phyloP scores from a whole-genome alignment of 2,797 vertebrate genomes.

The Fringilla coelebs region DNA sequence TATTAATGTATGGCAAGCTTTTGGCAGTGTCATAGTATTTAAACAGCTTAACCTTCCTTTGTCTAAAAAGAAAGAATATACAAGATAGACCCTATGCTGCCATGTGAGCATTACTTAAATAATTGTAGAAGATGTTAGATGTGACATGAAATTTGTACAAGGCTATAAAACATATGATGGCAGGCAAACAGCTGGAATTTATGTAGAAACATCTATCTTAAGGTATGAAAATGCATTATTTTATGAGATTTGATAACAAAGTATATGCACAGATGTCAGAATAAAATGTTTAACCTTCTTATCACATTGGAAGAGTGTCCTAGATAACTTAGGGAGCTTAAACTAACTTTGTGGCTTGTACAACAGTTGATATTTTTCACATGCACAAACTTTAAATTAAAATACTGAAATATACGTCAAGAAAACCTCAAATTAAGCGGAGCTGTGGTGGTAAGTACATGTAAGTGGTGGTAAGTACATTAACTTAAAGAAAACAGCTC shows the following conservation, averaged over 20 bases:
- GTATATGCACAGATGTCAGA: background rate
- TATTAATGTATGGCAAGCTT: background rate
- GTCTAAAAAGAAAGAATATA: background rate
- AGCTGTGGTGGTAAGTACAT: background rate
- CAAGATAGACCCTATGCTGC: background rate
- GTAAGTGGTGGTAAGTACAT: background rate
- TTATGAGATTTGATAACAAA: background rate
- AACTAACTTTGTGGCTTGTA: background rate
- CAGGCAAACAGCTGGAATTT: background rate
- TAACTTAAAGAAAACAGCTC: background rate
- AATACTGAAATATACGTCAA: background rate
- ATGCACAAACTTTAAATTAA: background rate
- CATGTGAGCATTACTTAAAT: background rate
- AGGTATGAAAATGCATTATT: background rate
- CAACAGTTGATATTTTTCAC: background rate
- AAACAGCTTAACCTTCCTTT: background rate
- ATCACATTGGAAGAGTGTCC: background rate
- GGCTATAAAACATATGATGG: background rate
- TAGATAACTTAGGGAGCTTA: background rate
- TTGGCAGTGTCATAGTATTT: background rate
- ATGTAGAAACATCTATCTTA: background rate
- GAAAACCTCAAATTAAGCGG: background rate
- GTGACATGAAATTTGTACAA: background rate
- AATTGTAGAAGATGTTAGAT: background rate
- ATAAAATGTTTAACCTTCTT: background rate